These are phyloP conservation scores for Falco columbarius DNA, from an alignment of 2,797 vertebrate species.

Conservation along the genomic window DNA sequence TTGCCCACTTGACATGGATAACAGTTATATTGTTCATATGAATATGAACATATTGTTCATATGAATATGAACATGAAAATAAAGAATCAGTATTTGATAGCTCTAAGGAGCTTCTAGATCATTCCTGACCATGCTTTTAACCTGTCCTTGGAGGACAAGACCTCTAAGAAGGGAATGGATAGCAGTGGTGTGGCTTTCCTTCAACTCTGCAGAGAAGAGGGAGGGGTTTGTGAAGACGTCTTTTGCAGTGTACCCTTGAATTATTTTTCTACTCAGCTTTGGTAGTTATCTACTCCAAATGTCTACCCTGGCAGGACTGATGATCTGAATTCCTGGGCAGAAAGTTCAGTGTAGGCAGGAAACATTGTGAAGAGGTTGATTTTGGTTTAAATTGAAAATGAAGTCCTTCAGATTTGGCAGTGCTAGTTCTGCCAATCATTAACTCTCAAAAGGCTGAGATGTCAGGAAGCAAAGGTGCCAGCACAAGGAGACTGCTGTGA, in stretches of 20 bases:
- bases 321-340: neutral
- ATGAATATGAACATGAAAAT: too few relatives aligned
- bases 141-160: neutral
- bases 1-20: neutral
- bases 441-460: neutral
- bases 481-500: neutral
- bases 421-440: neutral
- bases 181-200: neutral
- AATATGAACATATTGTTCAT: too few relatives aligned
- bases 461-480: neutral
- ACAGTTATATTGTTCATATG: neutral
- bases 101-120: neutral
- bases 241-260: neutral
- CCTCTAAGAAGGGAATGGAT: neutral
- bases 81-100: neutral
- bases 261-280: neutral
- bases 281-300: neutral
- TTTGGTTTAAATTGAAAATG: neutral
- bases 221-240: neutral
- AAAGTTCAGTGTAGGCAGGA: neutral
- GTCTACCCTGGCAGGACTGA: neutral
- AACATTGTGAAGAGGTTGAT: neutral
- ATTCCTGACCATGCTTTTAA: neutral
- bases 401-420: neutral
- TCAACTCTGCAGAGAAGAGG: neutral